Evolutionary conservation across 1,140 invertebrate genomes (phyloP).

Genomic region (Panagrolaimus sp.): DNA sequence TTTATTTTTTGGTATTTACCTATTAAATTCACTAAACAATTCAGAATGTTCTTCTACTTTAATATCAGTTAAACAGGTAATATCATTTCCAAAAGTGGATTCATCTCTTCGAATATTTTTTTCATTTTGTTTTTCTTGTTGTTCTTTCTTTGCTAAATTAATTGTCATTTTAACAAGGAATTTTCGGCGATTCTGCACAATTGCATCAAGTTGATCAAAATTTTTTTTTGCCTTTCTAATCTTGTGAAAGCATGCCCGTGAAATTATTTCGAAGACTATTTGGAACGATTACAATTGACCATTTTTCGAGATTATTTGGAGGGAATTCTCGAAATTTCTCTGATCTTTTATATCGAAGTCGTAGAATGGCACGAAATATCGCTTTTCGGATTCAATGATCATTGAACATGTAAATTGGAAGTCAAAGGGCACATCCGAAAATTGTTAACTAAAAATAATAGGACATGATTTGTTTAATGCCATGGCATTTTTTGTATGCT

Average conservation of each 20-base stretch:
- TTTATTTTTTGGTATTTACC: too few species aligned
- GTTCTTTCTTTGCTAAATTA: conserved; percentile 42
- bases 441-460: conserved; percentile 45
- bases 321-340: conserved; percentile 27
- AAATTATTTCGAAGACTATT: conserved; percentile 51
- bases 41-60: not conserved
- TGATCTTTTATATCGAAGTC: conserved; percentile 33
- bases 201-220: conserved; percentile 47
- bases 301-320: conserved; percentile 45
- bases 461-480: too few species aligned
- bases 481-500: too few species aligned
- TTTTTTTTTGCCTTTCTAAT: conserved; percentile 41
- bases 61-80: not conserved
- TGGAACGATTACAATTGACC: conserved; percentile 55
- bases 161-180: conserved; percentile 54
- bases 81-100: not conserved
- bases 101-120: not conserved
- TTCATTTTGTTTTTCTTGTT: conserved; percentile 22
- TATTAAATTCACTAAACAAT: too few species aligned
- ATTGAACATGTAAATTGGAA: conserved; percentile 47
- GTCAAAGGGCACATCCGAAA: conserved; percentile 47
- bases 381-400: conserved; percentile 43
- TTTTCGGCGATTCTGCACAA: conserved; percentile 49
- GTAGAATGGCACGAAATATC: conserved; percentile 39
- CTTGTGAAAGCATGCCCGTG: conserved; percentile 38